Percentiles rank a stretch among this genome's conserved stretches.
phyloP scores from a whole-genome alignment of 2,888 invertebrate species.

The Tricholauxania praeusta region DNA sequence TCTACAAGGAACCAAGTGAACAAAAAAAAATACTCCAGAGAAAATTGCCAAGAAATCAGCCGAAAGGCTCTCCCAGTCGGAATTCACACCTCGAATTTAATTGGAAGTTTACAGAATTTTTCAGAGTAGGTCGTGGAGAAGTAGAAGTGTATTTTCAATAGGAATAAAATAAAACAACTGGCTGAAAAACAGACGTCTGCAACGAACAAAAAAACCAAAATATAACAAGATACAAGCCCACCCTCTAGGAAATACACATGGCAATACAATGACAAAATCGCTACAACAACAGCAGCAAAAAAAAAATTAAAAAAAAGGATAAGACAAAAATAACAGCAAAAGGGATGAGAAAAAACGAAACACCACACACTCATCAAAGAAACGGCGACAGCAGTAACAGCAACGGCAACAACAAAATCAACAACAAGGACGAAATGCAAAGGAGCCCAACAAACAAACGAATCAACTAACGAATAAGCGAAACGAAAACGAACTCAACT shows the following conservation, averaged over 20 bases:
- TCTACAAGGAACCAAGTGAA: background rate
- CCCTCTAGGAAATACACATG: slow-evolving; percentile 15
- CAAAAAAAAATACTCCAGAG: background rate
- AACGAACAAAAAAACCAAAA: background rate
- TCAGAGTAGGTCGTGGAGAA: background rate
- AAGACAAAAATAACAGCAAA: background rate
- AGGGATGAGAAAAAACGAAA: slow-evolving; percentile 8
- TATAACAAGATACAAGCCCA: slow-evolving; percentile 9
- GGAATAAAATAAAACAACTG: slow-evolving; percentile 8
- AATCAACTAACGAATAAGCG: slow-evolving; percentile 49
- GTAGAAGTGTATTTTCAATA: background rate
- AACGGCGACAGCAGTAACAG: background rate
- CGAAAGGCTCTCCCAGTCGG: background rate
- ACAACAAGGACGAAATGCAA: slow-evolving; percentile 27
- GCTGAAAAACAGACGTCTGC: slow-evolving; percentile 15
- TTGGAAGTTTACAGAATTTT: slow-evolving; percentile 29
- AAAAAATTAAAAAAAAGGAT: background rate
- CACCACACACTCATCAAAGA: slow-evolving; percentile 28
- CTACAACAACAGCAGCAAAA: slow-evolving; percentile 26
- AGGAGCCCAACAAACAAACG: slow-evolving; percentile 12
- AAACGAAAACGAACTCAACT: slow-evolving; percentile 42
- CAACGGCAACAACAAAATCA: slow-evolving; percentile 20
- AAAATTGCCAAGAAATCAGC: background rate
- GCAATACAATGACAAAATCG: slow-evolving; percentile 10
- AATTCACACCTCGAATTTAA: slow-evolving; percentile 33